Evolutionary conservation across 1,140 invertebrate genomes (phyloP).

Genomic region (Eulimnadia texana): DNA sequence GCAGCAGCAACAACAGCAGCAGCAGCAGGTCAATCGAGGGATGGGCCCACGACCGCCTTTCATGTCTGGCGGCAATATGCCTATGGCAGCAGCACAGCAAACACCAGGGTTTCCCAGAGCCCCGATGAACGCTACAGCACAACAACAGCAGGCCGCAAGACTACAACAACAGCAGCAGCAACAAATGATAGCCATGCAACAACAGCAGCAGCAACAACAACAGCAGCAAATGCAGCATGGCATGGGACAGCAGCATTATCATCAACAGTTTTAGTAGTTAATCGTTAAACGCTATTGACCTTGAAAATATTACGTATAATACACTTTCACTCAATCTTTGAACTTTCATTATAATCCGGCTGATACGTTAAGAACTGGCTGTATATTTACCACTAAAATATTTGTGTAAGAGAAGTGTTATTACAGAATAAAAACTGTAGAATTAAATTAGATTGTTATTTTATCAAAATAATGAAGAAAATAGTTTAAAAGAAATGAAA

Average conservation of each 20-base stretch:
- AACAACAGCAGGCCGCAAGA: conserved; percentile 23
- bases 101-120: conserved; percentile 1
- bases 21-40: conserved; percentile 32
- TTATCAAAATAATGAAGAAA: too few relatives aligned
- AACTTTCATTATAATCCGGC: too few relatives aligned
- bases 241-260: conserved; percentile 23
- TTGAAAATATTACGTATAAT: too few relatives aligned
- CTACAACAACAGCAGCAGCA: conserved; percentile 28
- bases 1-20: conserved; percentile 25
- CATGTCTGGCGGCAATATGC: conserved; percentile 34
- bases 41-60: conserved; percentile 35
- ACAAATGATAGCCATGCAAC: conserved; percentile 29
- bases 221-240: conserved; percentile 26
- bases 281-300: too few relatives aligned
- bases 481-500: too few relatives aligned
- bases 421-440: too few relatives aligned
- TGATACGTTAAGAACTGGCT: too few relatives aligned
- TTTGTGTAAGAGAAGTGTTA: too few relatives aligned
- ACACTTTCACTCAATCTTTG: too few relatives aligned
- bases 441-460: too few relatives aligned
- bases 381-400: too few relatives aligned
- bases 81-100: conserved; percentile 5
- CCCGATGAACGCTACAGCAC: conserved; percentile 11
- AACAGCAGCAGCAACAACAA: conserved; percentile 25
- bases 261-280: conserved; percentile 2